Evolutionary conservation across 1,140 invertebrate species (phyloP).

Genomic region (Sitodiplosis mosellana): DNA sequence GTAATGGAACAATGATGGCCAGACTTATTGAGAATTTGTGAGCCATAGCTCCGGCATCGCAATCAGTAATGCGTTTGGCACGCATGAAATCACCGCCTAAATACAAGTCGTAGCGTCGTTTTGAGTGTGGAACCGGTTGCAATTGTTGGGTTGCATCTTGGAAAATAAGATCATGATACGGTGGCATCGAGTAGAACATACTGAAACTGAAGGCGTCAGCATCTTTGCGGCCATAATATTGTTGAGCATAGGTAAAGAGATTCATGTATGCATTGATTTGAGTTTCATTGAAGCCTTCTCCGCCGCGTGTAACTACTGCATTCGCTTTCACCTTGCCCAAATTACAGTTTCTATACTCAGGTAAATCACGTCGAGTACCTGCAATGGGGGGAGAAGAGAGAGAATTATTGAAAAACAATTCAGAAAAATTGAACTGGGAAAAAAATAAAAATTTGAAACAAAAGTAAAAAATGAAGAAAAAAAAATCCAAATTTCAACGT

Average conservation of each 20-base stretch:
- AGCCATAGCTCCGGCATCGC: slow-evolving; percentile 34
- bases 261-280: slow-evolving; percentile 70
- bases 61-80: slow-evolving; percentile 58
- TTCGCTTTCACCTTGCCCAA: slow-evolving; percentile 81
- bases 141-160: slow-evolving; percentile 78
- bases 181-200: slow-evolving; percentile 68
- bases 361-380: slow-evolving; percentile 54
- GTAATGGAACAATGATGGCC: too few relatives aligned
- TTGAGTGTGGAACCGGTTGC: slow-evolving; percentile 39
- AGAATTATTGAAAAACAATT: too few relatives aligned
- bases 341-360: slow-evolving; percentile 72
- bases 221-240: slow-evolving; percentile 70
- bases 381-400: background rate
- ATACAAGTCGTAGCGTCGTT: slow-evolving; percentile 42
- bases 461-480: background rate
- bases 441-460: background rate
- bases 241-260: slow-evolving; percentile 76
- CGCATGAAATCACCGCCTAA: slow-evolving; percentile 57
- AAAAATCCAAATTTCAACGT: slow-evolving; percentile 8
- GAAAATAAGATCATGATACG: slow-evolving; percentile 76
- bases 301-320: slow-evolving; percentile 72
- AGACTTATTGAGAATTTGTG: too few relatives aligned
- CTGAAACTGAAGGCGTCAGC: slow-evolving; percentile 75
- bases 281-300: slow-evolving; percentile 52
- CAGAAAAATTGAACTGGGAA: too few relatives aligned